Conservation (phyloP, 2,888 invertebrate species). For the Dolomedes plantarius region DNA sequence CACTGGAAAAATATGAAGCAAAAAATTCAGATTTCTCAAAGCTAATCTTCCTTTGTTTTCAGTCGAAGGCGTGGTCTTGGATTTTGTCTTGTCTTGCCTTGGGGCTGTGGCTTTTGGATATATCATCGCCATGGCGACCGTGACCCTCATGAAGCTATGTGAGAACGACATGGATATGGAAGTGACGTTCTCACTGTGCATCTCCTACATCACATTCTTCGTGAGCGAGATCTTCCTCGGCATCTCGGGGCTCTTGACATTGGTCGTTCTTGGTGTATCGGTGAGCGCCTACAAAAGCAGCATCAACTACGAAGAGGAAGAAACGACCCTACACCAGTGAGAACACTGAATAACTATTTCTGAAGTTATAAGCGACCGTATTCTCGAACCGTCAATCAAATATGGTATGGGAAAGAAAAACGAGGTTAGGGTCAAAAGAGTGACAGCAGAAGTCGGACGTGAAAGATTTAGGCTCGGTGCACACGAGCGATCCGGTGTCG, state of each 20-base stretch:
- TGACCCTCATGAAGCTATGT: slow-evolving; percentile 76
- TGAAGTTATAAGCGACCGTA: too few species aligned
- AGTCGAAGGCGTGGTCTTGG: slow-evolving; percentile 60
- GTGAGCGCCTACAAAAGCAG: slow-evolving; percentile 77
- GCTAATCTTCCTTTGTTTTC: not conserved
- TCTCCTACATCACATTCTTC: slow-evolving; percentile 78
- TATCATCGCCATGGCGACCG: slow-evolving; percentile 76
- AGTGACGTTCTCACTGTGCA: slow-evolving; percentile 77
- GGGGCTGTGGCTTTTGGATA: slow-evolving; percentile 78
- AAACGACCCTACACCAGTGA: slow-evolving; percentile 66
- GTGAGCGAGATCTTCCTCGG: slow-evolving; percentile 67
- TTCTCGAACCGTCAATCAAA: too few species aligned
- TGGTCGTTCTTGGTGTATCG: slow-evolving; percentile 78
- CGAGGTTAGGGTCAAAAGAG: too few species aligned
- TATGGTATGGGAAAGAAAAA: too few species aligned
- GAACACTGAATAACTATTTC: too few species aligned
- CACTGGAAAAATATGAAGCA: too few species aligned
- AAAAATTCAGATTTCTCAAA: too few species aligned
- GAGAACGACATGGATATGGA: slow-evolving; percentile 78
- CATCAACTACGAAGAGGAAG: slow-evolving; percentile 78
- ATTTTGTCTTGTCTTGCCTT: slow-evolving; percentile 75
- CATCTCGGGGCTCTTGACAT: slow-evolving; percentile 78
- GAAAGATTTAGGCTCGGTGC: too few species aligned
- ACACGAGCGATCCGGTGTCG: too few species aligned
- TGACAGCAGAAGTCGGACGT: too few species aligned